These are phyloP conservation scores for Nycticryphes semicollaris DNA, from an alignment of 2,113 vertebrate genomes.

Conservation along the genomic window DNA sequence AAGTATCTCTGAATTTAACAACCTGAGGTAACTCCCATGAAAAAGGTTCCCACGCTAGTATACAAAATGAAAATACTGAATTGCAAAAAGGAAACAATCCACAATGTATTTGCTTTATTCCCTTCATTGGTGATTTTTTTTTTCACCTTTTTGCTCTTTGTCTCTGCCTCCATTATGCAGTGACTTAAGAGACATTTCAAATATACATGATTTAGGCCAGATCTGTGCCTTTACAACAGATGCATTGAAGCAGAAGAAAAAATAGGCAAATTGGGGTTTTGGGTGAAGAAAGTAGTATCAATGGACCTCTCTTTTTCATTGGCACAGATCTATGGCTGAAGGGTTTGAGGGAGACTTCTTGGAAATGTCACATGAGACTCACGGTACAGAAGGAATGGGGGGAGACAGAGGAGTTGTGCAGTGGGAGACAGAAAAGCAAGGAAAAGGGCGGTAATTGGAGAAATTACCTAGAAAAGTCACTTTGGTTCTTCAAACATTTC, in stretches of 20 bases:
- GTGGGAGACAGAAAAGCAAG: not conserved
- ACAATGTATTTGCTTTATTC: not conserved
- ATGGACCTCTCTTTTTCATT: not conserved
- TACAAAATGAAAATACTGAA: not conserved
- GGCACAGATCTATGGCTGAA: not conserved
- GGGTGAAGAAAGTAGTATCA: not conserved
- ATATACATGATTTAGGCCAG: not conserved
- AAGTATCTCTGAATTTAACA: not conserved
- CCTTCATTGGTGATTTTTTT: not conserved
- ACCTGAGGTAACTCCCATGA: not conserved
- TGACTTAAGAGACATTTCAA: not conserved
- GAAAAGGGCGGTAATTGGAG: not conserved
- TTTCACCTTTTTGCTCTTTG: not conserved
- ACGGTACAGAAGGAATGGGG: not conserved
- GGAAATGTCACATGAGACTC: not conserved
- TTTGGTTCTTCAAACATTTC: not conserved
- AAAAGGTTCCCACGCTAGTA: not conserved
- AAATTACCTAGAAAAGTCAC: not conserved
- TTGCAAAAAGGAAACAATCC: not conserved
- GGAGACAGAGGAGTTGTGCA: not conserved
- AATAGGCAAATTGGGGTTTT: not conserved
- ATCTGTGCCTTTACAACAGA: not conserved
- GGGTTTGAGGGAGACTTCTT: not conserved
- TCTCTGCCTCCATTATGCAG: not conserved
- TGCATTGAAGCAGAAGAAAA: not conserved